phyloP scores from a whole-genome alignment of 2,797 vertebrate species.

The Semaprochilodus insignis region DNA sequence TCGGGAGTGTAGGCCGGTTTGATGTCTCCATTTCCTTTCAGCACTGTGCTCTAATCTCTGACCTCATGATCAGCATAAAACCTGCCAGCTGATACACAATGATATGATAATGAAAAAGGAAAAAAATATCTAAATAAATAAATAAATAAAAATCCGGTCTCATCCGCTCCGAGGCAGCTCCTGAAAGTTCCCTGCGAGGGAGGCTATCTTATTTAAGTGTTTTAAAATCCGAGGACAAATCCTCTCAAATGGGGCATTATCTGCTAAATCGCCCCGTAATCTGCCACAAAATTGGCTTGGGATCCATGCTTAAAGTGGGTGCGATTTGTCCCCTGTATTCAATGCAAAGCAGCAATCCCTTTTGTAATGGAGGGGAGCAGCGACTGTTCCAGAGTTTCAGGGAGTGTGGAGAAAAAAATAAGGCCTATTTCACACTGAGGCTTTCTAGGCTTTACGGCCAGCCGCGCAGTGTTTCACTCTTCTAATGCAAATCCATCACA shows the following conservation, averaged over 20 bases:
- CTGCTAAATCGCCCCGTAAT: slow-evolving; percentile 78
- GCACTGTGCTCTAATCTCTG: slow-evolving; percentile 23
- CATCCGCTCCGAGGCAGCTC: slow-evolving; percentile 55
- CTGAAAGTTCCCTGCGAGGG: slow-evolving; percentile 60
- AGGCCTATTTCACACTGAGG: slow-evolving; percentile 48
- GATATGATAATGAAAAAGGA: slow-evolving; percentile 70
- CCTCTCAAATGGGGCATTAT: slow-evolving; percentile 76
- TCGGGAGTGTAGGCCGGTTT: neutral
- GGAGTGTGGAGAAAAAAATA: slow-evolving; percentile 27
- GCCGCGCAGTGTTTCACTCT: neutral
- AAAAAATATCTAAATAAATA: neutral
- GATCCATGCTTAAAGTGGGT: slow-evolving; percentile 70
- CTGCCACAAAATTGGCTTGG: slow-evolving; percentile 77
- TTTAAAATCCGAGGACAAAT: slow-evolving; percentile 77
- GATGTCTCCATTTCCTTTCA: slow-evolving; percentile 55
- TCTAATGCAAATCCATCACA: slow-evolving; percentile 21
- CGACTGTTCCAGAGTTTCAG: slow-evolving; percentile 40
- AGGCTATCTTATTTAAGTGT: slow-evolving; percentile 71
- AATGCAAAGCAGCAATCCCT: slow-evolving; percentile 74
- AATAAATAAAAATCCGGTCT: slow-evolving; percentile 56
- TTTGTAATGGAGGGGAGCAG: slow-evolving; percentile 70
- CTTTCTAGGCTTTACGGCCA: slow-evolving; percentile 27
- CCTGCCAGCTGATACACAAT: slow-evolving; percentile 72
- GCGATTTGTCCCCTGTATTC: slow-evolving; percentile 70
- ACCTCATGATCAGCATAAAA: slow-evolving; percentile 54